phyloP scores from a whole-genome alignment of 2,113 vertebrate species.

The Castor canadensis region DNA sequence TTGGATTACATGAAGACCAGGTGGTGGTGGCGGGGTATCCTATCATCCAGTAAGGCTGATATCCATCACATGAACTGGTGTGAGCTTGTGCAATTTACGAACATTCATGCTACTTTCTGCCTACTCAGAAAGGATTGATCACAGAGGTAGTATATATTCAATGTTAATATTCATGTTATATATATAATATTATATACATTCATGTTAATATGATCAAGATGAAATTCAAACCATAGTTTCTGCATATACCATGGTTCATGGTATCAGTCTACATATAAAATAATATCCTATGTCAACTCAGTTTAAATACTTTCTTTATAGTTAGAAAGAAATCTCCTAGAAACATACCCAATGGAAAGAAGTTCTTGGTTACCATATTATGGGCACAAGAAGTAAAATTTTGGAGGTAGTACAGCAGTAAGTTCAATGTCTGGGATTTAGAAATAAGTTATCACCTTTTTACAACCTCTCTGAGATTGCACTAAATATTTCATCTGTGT shows the following conservation, averaged over 20 bases:
- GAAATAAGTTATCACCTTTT: neutral
- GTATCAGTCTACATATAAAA: neutral
- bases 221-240: neutral
- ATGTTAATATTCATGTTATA: too few relatives aligned
- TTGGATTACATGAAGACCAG: neutral
- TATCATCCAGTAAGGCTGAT: neutral
- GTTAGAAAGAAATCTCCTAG: neutral
- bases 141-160: neutral
- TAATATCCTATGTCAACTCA: neutral
- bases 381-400: neutral
- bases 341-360: constrained; percentile 1
- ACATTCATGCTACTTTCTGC: neutral
- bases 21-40: too few relatives aligned
- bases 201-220: neutral
- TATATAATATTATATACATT: too few relatives aligned
- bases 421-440: neutral
- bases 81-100: neutral
- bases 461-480: neutral
- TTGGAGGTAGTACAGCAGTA: neutral
- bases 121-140: neutral
- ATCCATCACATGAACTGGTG: neutral
- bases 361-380: neutral
- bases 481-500: neutral
- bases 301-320: neutral
- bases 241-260: neutral